phyloP scores from a whole-genome alignment of 2,113 vertebrate species.

The Sturnira hondurensis region DNA sequence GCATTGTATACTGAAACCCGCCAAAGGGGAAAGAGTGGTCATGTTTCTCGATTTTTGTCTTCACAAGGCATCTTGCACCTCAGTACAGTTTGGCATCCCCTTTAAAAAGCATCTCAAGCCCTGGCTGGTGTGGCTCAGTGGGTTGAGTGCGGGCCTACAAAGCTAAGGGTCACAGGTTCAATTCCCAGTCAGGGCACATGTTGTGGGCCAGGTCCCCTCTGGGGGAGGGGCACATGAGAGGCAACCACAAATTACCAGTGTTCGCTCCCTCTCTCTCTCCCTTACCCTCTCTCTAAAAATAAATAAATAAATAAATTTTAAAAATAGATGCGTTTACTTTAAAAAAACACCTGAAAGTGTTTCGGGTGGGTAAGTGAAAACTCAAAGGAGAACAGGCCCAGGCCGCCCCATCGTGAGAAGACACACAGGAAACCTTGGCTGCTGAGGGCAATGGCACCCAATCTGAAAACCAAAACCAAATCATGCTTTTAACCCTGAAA shows the following conservation, averaged over 20 bases:
- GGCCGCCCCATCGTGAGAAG: neutral
- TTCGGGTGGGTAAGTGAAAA: neutral
- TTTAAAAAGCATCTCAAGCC: neutral
- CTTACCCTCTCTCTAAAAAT: too few species aligned
- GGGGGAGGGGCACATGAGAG: too few species aligned
- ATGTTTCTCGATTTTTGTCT: neutral
- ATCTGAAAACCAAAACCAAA: neutral
- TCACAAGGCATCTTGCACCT: neutral
- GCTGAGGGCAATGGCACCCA: accelerated
- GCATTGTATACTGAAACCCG: too few species aligned
- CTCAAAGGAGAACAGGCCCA: neutral
- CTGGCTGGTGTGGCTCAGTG: too few species aligned
- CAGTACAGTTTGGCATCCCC: neutral
- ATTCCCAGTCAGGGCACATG: too few species aligned
- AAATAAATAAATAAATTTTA: too few species aligned
- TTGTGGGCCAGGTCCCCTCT: too few species aligned
- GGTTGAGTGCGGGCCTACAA: too few species aligned
- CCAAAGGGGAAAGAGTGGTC: neutral
- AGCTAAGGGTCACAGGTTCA: too few species aligned
- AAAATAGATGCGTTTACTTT: too few species aligned
- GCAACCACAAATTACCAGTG: too few species aligned
- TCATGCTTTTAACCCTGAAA: neutral
- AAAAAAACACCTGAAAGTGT: neutral
- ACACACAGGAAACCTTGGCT: neutral
- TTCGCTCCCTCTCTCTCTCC: too few species aligned